phyloP scores from a whole-genome alignment of 1,140 invertebrate genomes.

The Drosophila seguyi region DNA sequence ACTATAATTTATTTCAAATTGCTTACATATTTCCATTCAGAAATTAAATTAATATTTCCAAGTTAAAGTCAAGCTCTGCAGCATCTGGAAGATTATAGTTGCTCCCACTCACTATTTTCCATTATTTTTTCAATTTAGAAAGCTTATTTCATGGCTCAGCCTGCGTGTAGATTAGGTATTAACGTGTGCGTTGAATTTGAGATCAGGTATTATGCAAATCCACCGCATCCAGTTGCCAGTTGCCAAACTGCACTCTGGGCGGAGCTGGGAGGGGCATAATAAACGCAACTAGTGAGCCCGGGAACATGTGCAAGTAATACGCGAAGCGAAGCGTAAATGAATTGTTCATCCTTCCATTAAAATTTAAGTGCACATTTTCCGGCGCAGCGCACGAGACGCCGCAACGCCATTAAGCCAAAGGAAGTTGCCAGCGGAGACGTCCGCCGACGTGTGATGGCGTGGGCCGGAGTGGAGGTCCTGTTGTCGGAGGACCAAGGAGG shows the following conservation, averaged over 20 bases:
- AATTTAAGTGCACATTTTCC: slow-evolving; percentile 84
- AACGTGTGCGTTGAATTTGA: slow-evolving; percentile 43
- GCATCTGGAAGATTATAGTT: not conserved
- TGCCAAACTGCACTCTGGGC: slow-evolving; percentile 31
- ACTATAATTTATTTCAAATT: not conserved
- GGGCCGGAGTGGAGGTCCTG: not conserved
- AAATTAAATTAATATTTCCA: not conserved
- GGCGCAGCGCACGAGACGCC: slow-evolving; percentile 74
- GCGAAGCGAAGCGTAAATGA: slow-evolving; percentile 81
- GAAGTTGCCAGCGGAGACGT: slow-evolving; percentile 42
- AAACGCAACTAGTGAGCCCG: slow-evolving; percentile 63
- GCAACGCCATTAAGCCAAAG: slow-evolving; percentile 51
- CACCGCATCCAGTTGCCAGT: slow-evolving; percentile 14
- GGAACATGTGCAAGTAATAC: slow-evolving; percentile 74
- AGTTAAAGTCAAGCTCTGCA: not conserved
- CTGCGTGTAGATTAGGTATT: slow-evolving; percentile 31
- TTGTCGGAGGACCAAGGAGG: not conserved
- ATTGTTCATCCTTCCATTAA: slow-evolving; percentile 84
- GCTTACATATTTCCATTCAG: not conserved
- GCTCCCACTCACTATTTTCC: not conserved
- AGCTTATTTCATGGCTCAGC: slow-evolving; percentile 8
- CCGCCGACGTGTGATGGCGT: slow-evolving; percentile 20
- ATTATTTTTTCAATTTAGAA: slow-evolving; percentile 8
- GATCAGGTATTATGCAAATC: slow-evolving; percentile 43
- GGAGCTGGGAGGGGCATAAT: slow-evolving; percentile 2